These are phyloP conservation scores for Tetrax tetrax DNA, from an alignment of 2,113 vertebrate genomes.

Conservation along the genomic window DNA sequence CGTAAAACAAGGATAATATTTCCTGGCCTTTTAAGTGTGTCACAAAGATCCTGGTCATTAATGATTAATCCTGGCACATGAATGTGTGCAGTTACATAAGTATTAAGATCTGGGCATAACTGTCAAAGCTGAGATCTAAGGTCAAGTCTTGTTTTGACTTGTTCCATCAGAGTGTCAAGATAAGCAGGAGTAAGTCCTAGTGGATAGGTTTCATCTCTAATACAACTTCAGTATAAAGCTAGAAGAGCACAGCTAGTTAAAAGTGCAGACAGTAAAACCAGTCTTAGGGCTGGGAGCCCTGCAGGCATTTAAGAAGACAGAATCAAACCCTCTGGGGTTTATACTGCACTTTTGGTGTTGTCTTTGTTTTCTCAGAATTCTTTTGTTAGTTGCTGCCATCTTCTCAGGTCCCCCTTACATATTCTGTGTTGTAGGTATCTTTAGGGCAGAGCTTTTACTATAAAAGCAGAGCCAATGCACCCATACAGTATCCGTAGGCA, in stretches of 20 bases:
- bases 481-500: neutral
- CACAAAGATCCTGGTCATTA: neutral
- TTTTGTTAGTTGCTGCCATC: neutral
- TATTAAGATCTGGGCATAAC: neutral
- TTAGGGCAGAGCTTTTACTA: neutral
- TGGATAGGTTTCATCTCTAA: neutral
- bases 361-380: neutral
- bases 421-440: neutral
- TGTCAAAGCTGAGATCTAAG: constrained; percentile 6
- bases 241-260: neutral
- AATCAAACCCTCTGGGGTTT: neutral
- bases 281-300: neutral
- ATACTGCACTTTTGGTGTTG: neutral
- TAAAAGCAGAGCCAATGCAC: neutral
- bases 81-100: neutral
- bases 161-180: neutral
- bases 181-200: neutral
- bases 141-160: neutral
- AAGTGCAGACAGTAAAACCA: neutral
- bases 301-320: neutral
- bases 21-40: neutral
- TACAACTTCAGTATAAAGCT: neutral
- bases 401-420: neutral
- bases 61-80: neutral
- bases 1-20: neutral